These are phyloP conservation scores for Arctopsyche grandis DNA, from an alignment of 1,140 invertebrate species.

Conservation along the genomic window DNA sequence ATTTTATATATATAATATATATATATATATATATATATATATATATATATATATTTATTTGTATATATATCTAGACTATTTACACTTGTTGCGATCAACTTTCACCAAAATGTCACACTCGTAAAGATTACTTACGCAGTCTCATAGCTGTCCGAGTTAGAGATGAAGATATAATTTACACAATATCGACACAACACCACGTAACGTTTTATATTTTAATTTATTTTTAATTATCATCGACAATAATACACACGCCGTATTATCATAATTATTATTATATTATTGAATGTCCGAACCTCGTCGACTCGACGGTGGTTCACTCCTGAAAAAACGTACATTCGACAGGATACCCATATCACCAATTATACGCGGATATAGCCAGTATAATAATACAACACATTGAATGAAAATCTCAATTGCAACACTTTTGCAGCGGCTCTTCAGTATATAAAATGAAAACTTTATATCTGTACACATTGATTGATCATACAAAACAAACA, in stretches of 20 bases:
- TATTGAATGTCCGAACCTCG: constrained; percentile 11
- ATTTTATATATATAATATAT: constrained; percentile 33
- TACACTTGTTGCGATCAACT: constrained; percentile 11
- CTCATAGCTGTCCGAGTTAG: background rate
- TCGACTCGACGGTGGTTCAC: background rate
- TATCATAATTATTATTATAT: background rate
- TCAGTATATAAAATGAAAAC: too few species aligned
- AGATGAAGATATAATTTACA: constrained; percentile 3
- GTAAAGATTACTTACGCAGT: constrained; percentile 1
- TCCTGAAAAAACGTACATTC: background rate
- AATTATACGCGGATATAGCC: too few species aligned
- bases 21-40: constrained; percentile 4
- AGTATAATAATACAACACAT: too few species aligned
- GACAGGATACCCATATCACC: background rate
- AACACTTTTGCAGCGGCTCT: too few species aligned
- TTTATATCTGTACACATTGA: too few species aligned
- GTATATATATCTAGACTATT: background rate
- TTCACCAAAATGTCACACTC: background rate
- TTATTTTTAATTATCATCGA: background rate
- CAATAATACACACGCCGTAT: background rate
- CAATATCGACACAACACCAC: constrained; percentile 9
- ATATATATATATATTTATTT: background rate
- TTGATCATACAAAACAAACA: too few species aligned
- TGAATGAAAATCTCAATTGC: too few species aligned
- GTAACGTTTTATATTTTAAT: background rate